These are phyloP conservation scores for Frankliniella fusca DNA, from an alignment of 2,888 invertebrate species.

Conservation along the genomic window DNA sequence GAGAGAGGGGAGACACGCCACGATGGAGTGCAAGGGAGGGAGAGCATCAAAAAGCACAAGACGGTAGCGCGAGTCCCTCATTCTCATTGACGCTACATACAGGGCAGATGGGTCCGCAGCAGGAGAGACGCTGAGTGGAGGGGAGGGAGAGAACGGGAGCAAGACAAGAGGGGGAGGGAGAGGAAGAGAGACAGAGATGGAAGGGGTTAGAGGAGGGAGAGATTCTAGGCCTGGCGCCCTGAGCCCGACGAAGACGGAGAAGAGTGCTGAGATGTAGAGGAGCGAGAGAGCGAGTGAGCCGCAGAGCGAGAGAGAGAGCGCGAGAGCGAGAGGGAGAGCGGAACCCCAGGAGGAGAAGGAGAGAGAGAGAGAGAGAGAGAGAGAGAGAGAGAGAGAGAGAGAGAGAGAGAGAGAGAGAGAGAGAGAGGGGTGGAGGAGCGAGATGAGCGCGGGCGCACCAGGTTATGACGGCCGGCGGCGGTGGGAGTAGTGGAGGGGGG, in stretches of 20 bases:
- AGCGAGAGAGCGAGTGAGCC: not conserved
- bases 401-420: not conserved
- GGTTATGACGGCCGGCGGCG: conserved; percentile 4
- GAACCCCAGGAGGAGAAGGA: not conserved
- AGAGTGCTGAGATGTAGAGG: not conserved
- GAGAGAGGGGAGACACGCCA: not conserved
- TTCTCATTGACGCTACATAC: not conserved
- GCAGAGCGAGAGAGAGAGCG: not conserved
- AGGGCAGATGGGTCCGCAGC: not conserved
- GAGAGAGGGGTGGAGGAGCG: not conserved
- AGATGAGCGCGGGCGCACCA: not conserved
- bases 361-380: not conserved
- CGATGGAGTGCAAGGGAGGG: not conserved
- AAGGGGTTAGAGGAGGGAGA: no score
- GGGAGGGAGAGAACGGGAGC: not conserved
- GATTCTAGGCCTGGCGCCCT: no score
- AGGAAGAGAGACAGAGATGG: no score
- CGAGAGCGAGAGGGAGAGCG: not conserved
- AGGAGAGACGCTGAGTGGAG: not conserved
- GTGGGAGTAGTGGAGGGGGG: not conserved
- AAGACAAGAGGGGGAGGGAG: no score
- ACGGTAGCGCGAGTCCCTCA: no score
- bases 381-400: not conserved
- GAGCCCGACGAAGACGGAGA: not conserved
- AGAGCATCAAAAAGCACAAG: not conserved